These are phyloP conservation scores for Eucidaris tribuloides DNA, from an alignment of 35 echinoderm and acorn worm genomes.

Conservation along the genomic window DNA sequence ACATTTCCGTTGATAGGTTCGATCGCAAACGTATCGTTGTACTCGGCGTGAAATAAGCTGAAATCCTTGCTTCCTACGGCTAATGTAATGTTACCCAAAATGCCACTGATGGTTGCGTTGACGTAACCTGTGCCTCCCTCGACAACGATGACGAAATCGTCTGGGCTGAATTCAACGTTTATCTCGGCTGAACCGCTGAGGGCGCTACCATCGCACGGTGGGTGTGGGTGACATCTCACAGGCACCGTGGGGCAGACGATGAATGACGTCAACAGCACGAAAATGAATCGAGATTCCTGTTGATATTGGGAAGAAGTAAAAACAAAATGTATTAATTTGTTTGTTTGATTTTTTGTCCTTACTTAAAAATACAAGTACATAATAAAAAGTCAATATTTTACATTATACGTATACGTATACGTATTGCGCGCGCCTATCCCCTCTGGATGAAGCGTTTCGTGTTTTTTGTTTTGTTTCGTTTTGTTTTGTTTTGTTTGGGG, in stretches of 20 bases:
- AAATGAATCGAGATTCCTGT: too few relatives aligned
- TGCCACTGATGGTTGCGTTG: slow-evolving; percentile 6
- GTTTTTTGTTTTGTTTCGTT: too few relatives aligned
- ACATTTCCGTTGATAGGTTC: neutral
- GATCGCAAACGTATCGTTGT: neutral
- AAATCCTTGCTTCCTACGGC: neutral
- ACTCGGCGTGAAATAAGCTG: neutral
- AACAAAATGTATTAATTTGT: too few relatives aligned
- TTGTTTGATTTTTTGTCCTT: too few relatives aligned
- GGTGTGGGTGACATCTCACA: neutral
- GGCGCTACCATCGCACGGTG: neutral
- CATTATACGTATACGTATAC: too few relatives aligned
- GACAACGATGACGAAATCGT: neutral
- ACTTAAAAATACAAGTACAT: too few relatives aligned
- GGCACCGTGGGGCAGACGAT: neutral
- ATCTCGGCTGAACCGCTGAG: neutral
- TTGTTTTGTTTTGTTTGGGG: too few relatives aligned
- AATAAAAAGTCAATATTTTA: too few relatives aligned
- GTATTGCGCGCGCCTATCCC: too few relatives aligned
- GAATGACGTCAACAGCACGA: too few relatives aligned
- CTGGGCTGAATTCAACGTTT: neutral
- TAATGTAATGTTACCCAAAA: neutral
- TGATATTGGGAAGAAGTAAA: too few relatives aligned
- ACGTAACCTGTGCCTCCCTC: neutral
- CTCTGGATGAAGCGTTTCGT: too few relatives aligned